phyloP scores from a whole-genome alignment of 2,888 invertebrate species.

The Ephialtes manifestator region DNA sequence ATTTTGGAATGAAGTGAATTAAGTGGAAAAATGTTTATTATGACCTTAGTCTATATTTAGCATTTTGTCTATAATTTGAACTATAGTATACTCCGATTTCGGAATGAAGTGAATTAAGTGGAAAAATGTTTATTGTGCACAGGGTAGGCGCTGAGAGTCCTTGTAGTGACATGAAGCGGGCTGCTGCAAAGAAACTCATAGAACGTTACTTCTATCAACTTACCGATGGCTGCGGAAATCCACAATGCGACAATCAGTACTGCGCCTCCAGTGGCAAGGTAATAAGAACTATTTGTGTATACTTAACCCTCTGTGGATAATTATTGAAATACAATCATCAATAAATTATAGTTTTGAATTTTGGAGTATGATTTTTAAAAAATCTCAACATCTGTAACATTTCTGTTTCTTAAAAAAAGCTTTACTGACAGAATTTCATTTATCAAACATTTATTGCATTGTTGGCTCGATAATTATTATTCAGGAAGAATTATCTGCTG shows the following conservation, averaged over 20 bases:
- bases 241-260: conserved; percentile 93
- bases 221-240: conserved; percentile 96
- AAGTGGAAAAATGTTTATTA: background rate
- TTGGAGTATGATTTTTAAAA: background rate
- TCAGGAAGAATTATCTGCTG: too few relatives aligned
- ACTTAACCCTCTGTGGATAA: background rate
- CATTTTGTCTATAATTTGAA: conserved; percentile 7
- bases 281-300: conserved; percentile 60
- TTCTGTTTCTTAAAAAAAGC: background rate
- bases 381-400: background rate
- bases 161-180: conserved; percentile 86
- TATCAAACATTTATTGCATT: too few relatives aligned
- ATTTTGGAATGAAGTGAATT: background rate
- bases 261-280: conserved; percentile 97
- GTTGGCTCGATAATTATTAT: too few relatives aligned
- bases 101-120: background rate
- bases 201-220: conserved; percentile 97
- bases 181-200: conserved; percentile 93
- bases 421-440: too few relatives aligned
- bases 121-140: background rate
- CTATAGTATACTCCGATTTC: too few relatives aligned
- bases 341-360: background rate
- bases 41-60: conserved; percentile 64
- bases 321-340: background rate
- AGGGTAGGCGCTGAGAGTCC: conserved; percentile 85